A percentile compares a stretch with the other conserved stretches of the same genome.
Conservation (phyloP, 2,888 invertebrate genomes). For the Rhogogaster chlorosoma region DNA sequence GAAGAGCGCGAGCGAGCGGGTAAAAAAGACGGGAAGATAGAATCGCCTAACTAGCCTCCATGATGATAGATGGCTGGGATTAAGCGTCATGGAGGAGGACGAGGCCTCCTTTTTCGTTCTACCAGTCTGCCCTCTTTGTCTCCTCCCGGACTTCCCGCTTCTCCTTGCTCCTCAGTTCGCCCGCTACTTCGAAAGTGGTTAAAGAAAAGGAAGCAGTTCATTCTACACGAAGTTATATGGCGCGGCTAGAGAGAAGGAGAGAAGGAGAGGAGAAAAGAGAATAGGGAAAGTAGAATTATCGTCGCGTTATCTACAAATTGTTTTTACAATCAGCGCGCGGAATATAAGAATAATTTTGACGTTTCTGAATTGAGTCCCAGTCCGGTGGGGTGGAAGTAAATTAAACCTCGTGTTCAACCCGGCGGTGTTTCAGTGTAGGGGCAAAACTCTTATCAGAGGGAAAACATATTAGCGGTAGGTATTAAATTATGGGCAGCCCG, state of each 20-base stretch:
- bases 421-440: neutral
- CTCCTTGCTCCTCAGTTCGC: neutral
- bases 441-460: conserved; percentile 65
- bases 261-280: neutral
- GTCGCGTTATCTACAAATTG: conserved; percentile 16
- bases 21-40: conserved; percentile 74
- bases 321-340: neutral
- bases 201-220: neutral
- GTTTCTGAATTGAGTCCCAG: neutral
- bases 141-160: conserved; percentile 55
- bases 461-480: conserved; percentile 71
- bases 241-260: neutral
- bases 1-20: conserved; percentile 68
- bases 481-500: conserved; percentile 74
- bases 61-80: conserved; percentile 76
- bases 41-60: conserved; percentile 75
- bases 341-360: neutral
- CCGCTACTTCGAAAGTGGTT: conserved; percentile 30
- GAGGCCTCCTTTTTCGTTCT: conserved; percentile 20
- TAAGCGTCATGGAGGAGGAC: conserved; percentile 66
- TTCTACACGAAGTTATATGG: neutral
- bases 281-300: neutral
- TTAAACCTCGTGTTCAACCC: conserved; percentile 30
- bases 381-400: conserved; percentile 10
- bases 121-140: conserved; percentile 48